Evolutionary conservation across 2,888 invertebrate species (phyloP), one percentile per base, ranked within the genome.

Genomic region (Meliscaeva auricollis): DNA sequence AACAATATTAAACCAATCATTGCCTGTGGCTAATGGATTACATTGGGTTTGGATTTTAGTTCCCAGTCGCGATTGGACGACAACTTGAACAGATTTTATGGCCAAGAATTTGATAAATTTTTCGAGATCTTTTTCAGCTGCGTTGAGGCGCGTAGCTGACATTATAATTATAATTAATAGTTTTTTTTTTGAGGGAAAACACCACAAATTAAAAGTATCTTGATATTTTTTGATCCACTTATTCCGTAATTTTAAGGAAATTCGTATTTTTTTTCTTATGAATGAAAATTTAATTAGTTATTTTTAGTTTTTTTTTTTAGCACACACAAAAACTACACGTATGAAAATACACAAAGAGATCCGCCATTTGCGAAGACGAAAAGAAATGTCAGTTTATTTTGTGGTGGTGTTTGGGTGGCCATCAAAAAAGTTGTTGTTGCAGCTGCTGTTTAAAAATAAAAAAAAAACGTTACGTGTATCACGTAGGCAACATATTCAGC

Each of bases 1-100:
- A 13, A 97, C 96, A 88, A 98, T 92, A 92, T 98, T 98, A 91
- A 98, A 98, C 96, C 98, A 98, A 92, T 97, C 97, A 26, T 96
- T 95, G 80, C 96, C 96, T 41, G 95, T 94, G 5, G 96, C 94
- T 88, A 95, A 93, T 6, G 96, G 95, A 91, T 96, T 97, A 88
- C 96, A 97, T 89, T 95, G 94, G 0, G 96, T 96, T 90, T 95
- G 94, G 66, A 97, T 95, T 92, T 96, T 97, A 89, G 96, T 96
- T 22, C 98, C 98, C 81, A 97, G 94, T 88, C 98, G 94, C 73
- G 98, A 97, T 92, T 98, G 98, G 20, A 98, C 97, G 70, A 98
- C 97, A 64, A 98, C 96, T 93, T 98, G 98, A 38, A 96, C 96
- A 70, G 97, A 95, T 93, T 98, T 98, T 78, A 97, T 93, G 13